Conservation (phyloP, 2,888 invertebrate species). For the Xylota segnis region DNA sequence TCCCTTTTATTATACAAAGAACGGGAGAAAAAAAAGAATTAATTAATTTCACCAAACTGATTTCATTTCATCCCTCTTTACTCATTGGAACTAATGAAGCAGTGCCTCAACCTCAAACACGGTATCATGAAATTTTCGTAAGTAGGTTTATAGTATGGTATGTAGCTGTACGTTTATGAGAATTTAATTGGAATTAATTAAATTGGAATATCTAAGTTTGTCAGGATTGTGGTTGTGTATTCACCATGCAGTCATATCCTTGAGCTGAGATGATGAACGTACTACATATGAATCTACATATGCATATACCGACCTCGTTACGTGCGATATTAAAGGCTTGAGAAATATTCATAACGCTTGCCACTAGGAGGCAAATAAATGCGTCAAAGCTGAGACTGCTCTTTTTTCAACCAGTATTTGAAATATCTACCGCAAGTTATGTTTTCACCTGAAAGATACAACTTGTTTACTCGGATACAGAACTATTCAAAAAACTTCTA, state of each 20-base stretch:
- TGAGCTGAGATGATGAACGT: neutral
- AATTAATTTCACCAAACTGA: slow-evolving; percentile 51
- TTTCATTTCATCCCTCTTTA: slow-evolving; percentile 16
- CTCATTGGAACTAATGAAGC: slow-evolving; percentile 39
- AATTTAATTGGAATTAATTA: slow-evolving; percentile 55
- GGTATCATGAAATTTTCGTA: slow-evolving; percentile 17
- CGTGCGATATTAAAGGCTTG: too few relatives aligned
- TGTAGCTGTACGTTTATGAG: slow-evolving; percentile 9
- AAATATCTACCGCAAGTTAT: too few relatives aligned
- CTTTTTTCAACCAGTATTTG: too few relatives aligned
- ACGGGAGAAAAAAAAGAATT: slow-evolving; percentile 21
- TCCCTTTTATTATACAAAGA: neutral
- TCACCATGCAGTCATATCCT: neutral
- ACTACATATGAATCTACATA: too few relatives aligned
- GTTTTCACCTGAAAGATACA: too few relatives aligned
- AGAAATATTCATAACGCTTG: too few relatives aligned
- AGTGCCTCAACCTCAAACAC: slow-evolving; percentile 10
- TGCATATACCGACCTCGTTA: too few relatives aligned
- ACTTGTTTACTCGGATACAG: too few relatives aligned
- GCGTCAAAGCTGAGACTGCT: too few relatives aligned
- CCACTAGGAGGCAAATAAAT: too few relatives aligned
- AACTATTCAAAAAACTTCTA: too few relatives aligned
- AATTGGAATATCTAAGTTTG: slow-evolving; percentile 3
- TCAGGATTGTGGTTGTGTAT: neutral
- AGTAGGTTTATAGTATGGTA: slow-evolving; percentile 24